Evolutionary conservation across 2,888 invertebrate genomes (phyloP), one percentile per base, ranked within the genome.

Genomic region (Pollenia angustigena): DNA sequence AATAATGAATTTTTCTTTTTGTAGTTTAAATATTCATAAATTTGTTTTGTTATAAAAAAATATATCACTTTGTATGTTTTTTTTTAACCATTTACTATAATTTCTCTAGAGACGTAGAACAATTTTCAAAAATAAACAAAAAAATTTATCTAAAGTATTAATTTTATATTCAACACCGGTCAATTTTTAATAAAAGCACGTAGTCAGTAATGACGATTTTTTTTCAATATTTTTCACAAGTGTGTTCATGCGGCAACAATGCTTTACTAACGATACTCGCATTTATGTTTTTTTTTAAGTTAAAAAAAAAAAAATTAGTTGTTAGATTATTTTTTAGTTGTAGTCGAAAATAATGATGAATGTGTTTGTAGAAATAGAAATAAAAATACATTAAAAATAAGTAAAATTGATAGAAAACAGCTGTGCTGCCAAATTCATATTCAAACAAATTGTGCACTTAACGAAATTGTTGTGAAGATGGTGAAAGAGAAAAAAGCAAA

Each of bases 401-500:
- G 23, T 81, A 72, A 81, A 85, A 78, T 76, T 86, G 83, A 83
- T 83, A 66, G 75, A 83, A 86, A 86, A 80, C 86, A 86, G 86
- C 80, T 86, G 86, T 54, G 82, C 62, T 81, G 74, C 23, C 66
- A 69, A 82, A 82, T 69, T 62, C 44, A 44, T 44, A 60, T 60
- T 62, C 16, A 52, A 50, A 52, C 52, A 69, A 80, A 52, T 58
- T 79, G 58, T 60, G 40, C 69, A 69, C 52, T 79, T 60, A 44
- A 23, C 42, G 42, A 18, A 58, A 50, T 58, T n/a, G 11, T n/a
- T 10, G 10, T 6, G 14, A 23, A 56, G 4, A 50, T 11, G 18
- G 12, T 2, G 14, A 18, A 6, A 66, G 12, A 66, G 32, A 14
- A 32, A 32, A 12, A 32, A 32, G 6, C 18, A 23, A 12, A 16